phyloP scores from a whole-genome alignment of 2,888 invertebrate genomes.

The Dynastes hyllus region DNA sequence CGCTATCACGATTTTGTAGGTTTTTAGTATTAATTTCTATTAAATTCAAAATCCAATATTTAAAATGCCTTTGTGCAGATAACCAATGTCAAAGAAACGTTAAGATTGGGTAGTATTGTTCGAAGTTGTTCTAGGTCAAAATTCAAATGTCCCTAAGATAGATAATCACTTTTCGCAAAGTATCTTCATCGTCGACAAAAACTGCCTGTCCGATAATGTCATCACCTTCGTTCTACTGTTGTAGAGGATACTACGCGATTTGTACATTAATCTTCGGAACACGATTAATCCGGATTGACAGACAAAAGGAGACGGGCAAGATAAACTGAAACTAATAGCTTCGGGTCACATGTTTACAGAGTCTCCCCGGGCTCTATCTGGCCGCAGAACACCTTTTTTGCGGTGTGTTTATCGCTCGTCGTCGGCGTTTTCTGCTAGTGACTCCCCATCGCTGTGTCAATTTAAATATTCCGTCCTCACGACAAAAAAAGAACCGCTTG shows the following conservation, averaged over 20 bases:
- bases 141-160: no score
- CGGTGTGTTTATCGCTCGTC: conserved; percentile 24
- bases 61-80: no score
- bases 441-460: background rate
- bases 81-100: no score
- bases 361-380: background rate
- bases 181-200: no score
- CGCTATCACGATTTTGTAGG: no score
- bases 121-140: no score
- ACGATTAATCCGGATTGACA: conserved; percentile 36
- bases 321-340: conserved; percentile 39
- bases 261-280: conserved; percentile 37
- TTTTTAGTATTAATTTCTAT: no score
- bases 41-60: no score
- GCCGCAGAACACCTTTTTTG: conserved; percentile 30
- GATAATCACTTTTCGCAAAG: no score
- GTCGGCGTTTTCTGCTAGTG: conserved; percentile 1
- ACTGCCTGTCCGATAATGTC: no score
- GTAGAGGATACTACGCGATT: conserved; percentile 11
- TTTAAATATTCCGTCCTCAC: conserved; percentile 31
- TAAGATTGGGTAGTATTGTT: no score
- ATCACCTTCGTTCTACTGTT: no score
- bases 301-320: conserved; percentile 31
- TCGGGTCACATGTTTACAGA: conserved; percentile 35
- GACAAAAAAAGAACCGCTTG: conserved; percentile 18